Conservation (phyloP, 2,113 vertebrate species). For the Dicerorhinus sumatrensis region DNA sequence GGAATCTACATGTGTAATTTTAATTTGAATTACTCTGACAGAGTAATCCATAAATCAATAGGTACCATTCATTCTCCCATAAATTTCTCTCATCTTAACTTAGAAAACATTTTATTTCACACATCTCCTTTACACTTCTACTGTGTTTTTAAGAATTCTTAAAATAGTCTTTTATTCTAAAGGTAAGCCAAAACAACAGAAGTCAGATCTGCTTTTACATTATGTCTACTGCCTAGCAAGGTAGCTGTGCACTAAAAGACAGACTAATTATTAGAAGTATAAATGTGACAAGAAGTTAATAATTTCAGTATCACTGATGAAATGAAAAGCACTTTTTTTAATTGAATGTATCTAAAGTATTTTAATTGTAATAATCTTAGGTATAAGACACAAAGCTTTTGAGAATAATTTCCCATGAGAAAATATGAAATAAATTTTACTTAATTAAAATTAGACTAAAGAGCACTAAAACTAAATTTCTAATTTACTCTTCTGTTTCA, state of each 20-base stretch:
- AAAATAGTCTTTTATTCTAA: constrained; percentile 26
- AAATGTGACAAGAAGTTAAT: background rate
- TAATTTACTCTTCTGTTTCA: constrained; percentile 17
- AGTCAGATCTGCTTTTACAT: constrained; percentile 33
- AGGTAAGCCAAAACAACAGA: constrained; percentile 4
- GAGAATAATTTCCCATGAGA: constrained; percentile 19
- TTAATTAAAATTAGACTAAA: constrained; percentile 41
- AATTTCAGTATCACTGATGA: constrained; percentile 35
- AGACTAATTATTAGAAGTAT: background rate
- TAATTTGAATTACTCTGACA: background rate
- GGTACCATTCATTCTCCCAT: background rate
- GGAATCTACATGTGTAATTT: background rate
- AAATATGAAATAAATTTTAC: constrained; percentile 31
- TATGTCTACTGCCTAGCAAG: background rate
- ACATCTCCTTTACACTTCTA: background rate
- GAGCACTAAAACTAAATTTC: background rate
- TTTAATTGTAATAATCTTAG: background rate
- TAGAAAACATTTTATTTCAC: constrained; percentile 32
- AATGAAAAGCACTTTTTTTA: background rate
- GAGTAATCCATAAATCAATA: background rate
- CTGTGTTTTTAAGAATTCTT: constrained; percentile 13
- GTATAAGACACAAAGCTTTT: background rate
- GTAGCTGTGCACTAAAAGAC: background rate
- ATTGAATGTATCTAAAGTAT: background rate
- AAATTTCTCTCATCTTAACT: constrained; percentile 4